A percentile compares a stretch with the other conserved stretches of the same genome.
These are phyloP conservation scores for Drosophila longiperda DNA, from an alignment of 2,888 invertebrate species.

Conservation along the genomic window DNA sequence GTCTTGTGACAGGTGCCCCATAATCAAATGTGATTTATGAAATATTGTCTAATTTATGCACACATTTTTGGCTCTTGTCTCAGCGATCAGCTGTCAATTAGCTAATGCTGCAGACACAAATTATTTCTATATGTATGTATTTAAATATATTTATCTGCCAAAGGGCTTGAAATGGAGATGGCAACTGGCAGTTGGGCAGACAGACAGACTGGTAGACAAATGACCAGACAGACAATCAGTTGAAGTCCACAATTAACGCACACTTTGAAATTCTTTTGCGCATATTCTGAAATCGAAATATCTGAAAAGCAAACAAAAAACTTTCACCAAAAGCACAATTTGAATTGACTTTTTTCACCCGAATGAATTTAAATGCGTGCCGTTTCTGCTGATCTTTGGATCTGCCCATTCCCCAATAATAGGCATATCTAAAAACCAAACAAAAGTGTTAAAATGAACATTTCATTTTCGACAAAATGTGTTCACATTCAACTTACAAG, in stretches of 20 bases:
- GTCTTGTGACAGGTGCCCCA: slow-evolving; percentile 39
- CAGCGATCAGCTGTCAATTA: slow-evolving; percentile 49
- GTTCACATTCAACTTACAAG: slow-evolving; percentile 75
- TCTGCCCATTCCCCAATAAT: slow-evolving; percentile 11
- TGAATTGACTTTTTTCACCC: slow-evolving; percentile 61
- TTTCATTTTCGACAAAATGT: slow-evolving; percentile 66
- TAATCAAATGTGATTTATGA: slow-evolving; percentile 69
- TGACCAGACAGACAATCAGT: neutral
- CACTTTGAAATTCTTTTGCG: slow-evolving; percentile 37
- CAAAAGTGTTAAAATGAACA: slow-evolving; percentile 76
- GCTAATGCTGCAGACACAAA: slow-evolving; percentile 65
- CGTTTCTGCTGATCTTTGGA: slow-evolving; percentile 41
- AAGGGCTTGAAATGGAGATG: slow-evolving; percentile 18
- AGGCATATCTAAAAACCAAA: slow-evolving; percentile 33
- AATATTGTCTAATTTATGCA: slow-evolving; percentile 71
- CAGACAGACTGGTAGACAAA: neutral
- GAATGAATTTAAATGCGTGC: slow-evolving; percentile 69
- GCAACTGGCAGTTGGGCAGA: slow-evolving; percentile 9
- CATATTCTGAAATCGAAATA: slow-evolving; percentile 20
- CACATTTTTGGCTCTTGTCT: neutral
- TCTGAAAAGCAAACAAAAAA: slow-evolving; percentile 36
- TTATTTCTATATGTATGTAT: slow-evolving; percentile 11
- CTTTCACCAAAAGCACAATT: slow-evolving; percentile 70
- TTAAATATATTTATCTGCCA: slow-evolving; percentile 10
- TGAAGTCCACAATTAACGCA: slow-evolving; percentile 39